Evolutionary conservation across 2,888 invertebrate species (phyloP).

Genomic region (Rhodophaea formosa): DNA sequence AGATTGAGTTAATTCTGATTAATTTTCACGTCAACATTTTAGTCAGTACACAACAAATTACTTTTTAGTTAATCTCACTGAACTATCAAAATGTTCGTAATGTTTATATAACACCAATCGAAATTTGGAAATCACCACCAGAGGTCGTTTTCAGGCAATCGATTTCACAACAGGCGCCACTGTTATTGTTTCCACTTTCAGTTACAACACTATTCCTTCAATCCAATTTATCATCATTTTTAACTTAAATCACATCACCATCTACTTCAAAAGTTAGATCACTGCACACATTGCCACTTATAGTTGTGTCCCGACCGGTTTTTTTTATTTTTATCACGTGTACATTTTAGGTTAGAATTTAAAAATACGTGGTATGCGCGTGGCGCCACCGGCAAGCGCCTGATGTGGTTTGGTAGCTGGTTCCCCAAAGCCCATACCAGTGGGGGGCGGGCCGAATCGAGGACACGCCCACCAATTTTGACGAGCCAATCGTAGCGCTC

Average conservation of each 20-base stretch:
- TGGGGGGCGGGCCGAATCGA: constrained; percentile 58
- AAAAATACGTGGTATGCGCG: constrained; percentile 51
- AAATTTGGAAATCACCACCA: constrained; percentile 40
- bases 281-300: constrained; percentile 15
- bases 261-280: constrained; percentile 23
- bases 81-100: constrained; percentile 23
- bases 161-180: constrained; percentile 43
- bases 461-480: constrained; percentile 58
- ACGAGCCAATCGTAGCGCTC: constrained; percentile 50
- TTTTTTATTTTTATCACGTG: constrained; percentile 47
- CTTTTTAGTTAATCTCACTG: neutral
- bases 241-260: constrained; percentile 30
- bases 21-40: constrained; percentile 22
- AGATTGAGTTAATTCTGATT: constrained; percentile 7
- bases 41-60: constrained; percentile 26
- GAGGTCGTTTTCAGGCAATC: constrained; percentile 58
- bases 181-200: constrained; percentile 33
- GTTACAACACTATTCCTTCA: constrained; percentile 39
- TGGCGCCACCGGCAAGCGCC: constrained; percentile 76
- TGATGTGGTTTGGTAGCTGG: constrained; percentile 68
- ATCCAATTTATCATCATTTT: constrained; percentile 35
- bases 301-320: constrained; percentile 24
- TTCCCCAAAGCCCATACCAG: constrained; percentile 62
- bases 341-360: constrained; percentile 43
- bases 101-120: constrained; percentile 38